Evolutionary conservation across 2,797 vertebrate genomes (phyloP), one percentile per base, ranked within the genome.

Genomic region (Heterohyrax brucei): DNA sequence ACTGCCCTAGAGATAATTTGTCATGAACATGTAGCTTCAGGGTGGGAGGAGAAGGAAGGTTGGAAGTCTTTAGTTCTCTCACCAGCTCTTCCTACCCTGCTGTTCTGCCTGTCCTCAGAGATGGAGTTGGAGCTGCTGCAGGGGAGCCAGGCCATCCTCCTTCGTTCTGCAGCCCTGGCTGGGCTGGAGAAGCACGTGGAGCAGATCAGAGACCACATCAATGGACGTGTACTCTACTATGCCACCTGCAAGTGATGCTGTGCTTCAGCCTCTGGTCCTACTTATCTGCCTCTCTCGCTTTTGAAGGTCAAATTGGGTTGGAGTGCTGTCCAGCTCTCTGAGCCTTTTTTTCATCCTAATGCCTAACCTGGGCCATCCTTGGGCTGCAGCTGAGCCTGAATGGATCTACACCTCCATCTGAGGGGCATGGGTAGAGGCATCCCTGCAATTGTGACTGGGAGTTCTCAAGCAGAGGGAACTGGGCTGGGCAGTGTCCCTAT

Each of bases 101-200:
- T 89, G 33, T 95, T 66, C 46, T 33, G 61, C 96, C 64, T 96
- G 62, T 95, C 82, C 88, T 87, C 97, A 99, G 99, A 98, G 97
- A 99, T 99, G 94, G 99, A 99, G 95, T 98, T 30, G 0, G 99
- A 99, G 79, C 98, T 99, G 83, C 98, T 96, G 79, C 19, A 2
- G 8, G 98, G 98, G 24, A 98, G 99, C 90, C 88, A 97, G 3
- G 98, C 99, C 48, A 96, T 99, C 73, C 2, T 98, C 70, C 85
- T 98, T 75, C 99, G 99, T 95, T 98, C 98, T 0, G 70, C 95
- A 0, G 97, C 59, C 82, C 98, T 99, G n/a, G 91, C 91, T 0
- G 99, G 98, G 39, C 98, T 99, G 72, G 99, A 99, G 28, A 88
- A 95, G n/a, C 88, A 33, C 8, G 98, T 99, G 77, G 94, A 98